These are phyloP conservation scores for Macrochelys suwanniensis DNA, from an alignment of 2,797 vertebrate species.

Conservation along the genomic window DNA sequence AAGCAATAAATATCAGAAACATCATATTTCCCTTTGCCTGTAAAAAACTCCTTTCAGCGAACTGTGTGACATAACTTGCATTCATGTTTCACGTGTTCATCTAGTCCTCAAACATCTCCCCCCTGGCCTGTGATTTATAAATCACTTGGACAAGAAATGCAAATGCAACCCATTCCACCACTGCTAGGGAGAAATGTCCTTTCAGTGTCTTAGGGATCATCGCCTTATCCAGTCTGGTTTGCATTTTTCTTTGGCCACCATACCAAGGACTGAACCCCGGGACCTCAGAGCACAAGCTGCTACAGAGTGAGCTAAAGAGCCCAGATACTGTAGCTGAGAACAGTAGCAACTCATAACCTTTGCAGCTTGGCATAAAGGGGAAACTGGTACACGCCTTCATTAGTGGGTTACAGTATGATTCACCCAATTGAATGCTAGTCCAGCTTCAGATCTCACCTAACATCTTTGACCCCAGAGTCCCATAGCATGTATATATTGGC, in stretches of 20 bases:
- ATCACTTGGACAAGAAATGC: not conserved
- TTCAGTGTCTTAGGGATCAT: accelerated
- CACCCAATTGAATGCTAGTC: not conserved
- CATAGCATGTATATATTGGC: accelerated
- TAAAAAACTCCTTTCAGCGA: not conserved
- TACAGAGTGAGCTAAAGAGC: accelerated
- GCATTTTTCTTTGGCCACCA: not conserved
- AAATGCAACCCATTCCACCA: not conserved
- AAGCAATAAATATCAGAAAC: not conserved
- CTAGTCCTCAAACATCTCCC: not conserved
- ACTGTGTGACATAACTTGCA: accelerated
- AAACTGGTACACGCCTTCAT: not conserved
- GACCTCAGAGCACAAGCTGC: not conserved
- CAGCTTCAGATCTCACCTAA: not conserved
- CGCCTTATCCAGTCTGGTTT: not conserved
- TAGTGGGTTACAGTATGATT: not conserved
- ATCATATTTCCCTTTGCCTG: not conserved
- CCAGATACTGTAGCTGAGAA: not conserved
- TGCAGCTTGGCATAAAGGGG: not conserved
- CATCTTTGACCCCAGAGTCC: not conserved
- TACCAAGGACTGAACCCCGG: not conserved
- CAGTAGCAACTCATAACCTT: not conserved
- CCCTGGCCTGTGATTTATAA: not conserved
- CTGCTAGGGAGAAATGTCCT: not conserved
- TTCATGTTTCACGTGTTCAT: not conserved